A percentile compares a stretch with the other conserved stretches of the same genome.
phyloP scores from a whole-genome alignment of 2,797 vertebrate species.

The Bufotes viridis region DNA sequence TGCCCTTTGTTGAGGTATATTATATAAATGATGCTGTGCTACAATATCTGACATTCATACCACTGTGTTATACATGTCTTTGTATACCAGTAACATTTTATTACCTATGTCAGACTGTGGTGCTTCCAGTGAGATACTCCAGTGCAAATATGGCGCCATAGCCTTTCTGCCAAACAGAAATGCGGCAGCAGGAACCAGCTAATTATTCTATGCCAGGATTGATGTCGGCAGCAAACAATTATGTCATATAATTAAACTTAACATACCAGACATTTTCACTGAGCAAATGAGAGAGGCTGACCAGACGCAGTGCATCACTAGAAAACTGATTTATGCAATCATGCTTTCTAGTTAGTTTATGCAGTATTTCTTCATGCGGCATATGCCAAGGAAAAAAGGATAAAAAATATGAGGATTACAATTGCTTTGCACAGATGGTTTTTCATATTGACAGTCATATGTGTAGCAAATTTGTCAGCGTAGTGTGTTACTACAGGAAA shows the following conservation, averaged over 20 bases:
- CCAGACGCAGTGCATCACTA: not conserved
- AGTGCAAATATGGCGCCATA: not conserved
- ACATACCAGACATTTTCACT: constrained; percentile 5
- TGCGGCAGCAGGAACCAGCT: not conserved
- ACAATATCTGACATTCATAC: too few relatives aligned
- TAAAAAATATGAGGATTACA: not conserved
- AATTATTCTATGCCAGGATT: constrained; percentile 2
- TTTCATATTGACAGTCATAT: constrained; percentile 15
- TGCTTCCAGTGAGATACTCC: constrained; percentile 12
- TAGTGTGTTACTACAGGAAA: not conserved
- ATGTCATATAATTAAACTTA: not conserved
- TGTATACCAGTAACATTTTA: not conserved
- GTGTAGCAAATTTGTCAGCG: not conserved
- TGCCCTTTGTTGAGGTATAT: too few relatives aligned
- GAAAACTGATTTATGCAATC: not conserved
- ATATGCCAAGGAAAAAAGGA: not conserved
- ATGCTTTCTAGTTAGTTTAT: constrained; percentile 1
- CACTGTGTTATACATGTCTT: not conserved
- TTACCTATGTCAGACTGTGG: not conserved
- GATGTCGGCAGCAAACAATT: not conserved
- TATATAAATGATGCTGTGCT: too few relatives aligned
- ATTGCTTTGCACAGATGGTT: constrained; percentile 25
- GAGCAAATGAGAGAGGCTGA: not conserved
- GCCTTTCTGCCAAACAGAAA: not conserved
- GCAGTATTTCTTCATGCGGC: not conserved